Base-by-base conservation (phyloP, 2,888 invertebrate genomes). In the Protophormia terraenovae region DNA sequence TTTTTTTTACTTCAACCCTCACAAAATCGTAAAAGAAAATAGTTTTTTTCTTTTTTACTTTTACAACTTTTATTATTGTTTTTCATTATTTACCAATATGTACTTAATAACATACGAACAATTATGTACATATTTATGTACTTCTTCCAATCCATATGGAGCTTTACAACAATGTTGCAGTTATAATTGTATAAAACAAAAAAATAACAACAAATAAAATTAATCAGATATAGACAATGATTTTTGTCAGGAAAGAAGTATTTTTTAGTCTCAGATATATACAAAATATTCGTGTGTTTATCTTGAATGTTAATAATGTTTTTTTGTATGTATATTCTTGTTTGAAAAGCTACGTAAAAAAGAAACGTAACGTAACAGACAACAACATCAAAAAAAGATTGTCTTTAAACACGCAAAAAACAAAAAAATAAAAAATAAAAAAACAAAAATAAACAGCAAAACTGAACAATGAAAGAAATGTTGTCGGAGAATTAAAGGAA, bases 331-430 rank as follows among this genome's bases (percentile, higher is more conserved):
- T 19, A 50, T 64, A 22, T 12, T 53, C 1, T 5, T 7, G n/a
- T n/a, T n/a, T n/a, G n/a, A n/a, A n/a, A n/a, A n/a, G n/a, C n/a
- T n/a, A n/a, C n/a, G n/a, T n/a, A 47, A 22, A 62, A 50, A 38
- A 22, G 12, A 41, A 24, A 27, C 16, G 16, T n/a, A 29, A 29
- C 7, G n/a, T n/a, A 16, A 16, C 16, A 66, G 64, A 64, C 22
- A 60, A 27, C 19, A 41, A 47, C 22, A 73, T 60, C 32, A 7
- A 50, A 60, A n/a, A n/a, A 60, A 71, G 27, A 53, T 62, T 69
- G 24, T 50, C 35, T 69, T 32, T 38, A n/a, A 53, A 62, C 50
- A 80, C 72, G 58, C 80, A 80, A 72, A 80, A 75, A 78, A 58
- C 4, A 27, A 50, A 29, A 35, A 50, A 14, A 19, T n/a, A 12